Evolutionary conservation across 1,140 invertebrate species (phyloP), one percentile per base, ranked within the genome.

Genomic region (Pseudomyrmex pallidus): DNA sequence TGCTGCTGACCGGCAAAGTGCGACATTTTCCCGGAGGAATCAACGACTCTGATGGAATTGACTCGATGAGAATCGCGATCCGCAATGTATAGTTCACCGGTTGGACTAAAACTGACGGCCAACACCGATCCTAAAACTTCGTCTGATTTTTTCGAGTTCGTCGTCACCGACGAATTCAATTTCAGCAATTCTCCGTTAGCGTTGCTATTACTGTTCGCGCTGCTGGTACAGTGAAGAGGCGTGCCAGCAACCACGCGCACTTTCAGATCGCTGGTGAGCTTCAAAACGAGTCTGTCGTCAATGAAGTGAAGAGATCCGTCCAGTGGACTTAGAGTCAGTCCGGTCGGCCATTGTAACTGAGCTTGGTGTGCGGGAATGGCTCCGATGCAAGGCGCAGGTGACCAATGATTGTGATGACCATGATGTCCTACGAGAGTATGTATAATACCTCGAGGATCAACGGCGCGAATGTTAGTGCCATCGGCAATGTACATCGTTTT

Each of bases 301-400:
- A 99, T 97, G 88, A 99, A 99, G 91, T 99, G 98, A 0, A 99
- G 94, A 0, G 97, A 97, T 54, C 98, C 98, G 93, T 99, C 99
- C 5, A 99, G 92, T 2, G 98, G 98, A 91, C 98, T 99, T 12
- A 99, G 94, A 0, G 98, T 97, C 54, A 99, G 93, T 22, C 98
- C 98, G 15, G 98, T 99, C 2, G 99, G 99, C 99, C 99, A 99
- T 92, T 99, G 97, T 10, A 99, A 94, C 93, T 98, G 98, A 1
- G 98, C 97, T 95, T 97, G 96, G 85, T 92, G 93, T 7, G 97
- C 96, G 62, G 97, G 95, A 80, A 98, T 96, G 1, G 97, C 97
- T 63, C 97, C 97, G 20, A 95, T 95, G 90, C 98, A 98, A 0
- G 98, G 98, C 35, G 98, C 96, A 1, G 98, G 98, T 84, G 97